A percentile compares a stretch with the other conserved stretches of the same genome.
Conservation (phyloP, 2,888 invertebrate species). For the Pachydiplax longipennis region DNA sequence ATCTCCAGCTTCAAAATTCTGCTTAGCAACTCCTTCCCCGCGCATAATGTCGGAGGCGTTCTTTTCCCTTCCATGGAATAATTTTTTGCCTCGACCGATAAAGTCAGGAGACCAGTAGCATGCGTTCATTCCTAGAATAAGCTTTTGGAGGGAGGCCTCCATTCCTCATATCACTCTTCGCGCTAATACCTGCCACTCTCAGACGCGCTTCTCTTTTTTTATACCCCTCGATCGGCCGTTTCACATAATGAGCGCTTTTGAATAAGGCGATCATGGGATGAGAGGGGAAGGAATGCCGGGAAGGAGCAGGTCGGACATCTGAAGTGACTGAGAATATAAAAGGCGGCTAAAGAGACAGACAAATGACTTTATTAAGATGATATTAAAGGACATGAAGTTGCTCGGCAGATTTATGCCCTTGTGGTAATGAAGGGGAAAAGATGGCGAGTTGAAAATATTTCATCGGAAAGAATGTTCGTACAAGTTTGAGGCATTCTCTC, state of each 20-base stretch:
- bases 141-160: not conserved
- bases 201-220: not conserved
- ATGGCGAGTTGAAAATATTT: too few species aligned
- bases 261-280: not conserved
- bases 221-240: not conserved
- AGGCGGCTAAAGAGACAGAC: not conserved
- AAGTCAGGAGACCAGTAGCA: not conserved
- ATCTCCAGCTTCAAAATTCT: too few species aligned
- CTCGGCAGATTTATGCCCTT: too few species aligned
- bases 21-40: not conserved
- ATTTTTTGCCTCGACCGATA: not conserved
- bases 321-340: not conserved
- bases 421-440: too few species aligned
- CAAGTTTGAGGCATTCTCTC: too few species aligned
- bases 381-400: too few species aligned
- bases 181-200: not conserved
- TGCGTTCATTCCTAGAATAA: not conserved
- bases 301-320: not conserved
- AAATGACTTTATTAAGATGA: too few species aligned
- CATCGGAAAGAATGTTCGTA: too few species aligned
- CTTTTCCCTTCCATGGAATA: not conserved
- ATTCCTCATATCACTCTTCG: not conserved
- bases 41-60: not conserved
- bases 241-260: not conserved
- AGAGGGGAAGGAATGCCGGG: not conserved